Evolutionary conservation across 2,888 invertebrate genomes (phyloP).

Genomic region (Coenonympha arcania): DNA sequence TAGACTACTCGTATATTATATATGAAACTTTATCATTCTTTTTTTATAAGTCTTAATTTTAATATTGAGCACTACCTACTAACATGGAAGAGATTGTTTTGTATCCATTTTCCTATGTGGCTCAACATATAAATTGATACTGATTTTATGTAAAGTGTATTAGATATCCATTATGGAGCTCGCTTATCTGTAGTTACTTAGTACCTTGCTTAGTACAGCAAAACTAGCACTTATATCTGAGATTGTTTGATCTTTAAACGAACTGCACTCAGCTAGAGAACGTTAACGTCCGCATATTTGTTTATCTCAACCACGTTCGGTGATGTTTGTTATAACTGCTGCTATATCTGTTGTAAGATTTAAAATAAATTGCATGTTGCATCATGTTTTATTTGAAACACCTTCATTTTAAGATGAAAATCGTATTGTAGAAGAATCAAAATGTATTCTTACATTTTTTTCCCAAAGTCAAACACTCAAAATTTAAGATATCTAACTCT

Average conservation of each 20-base stretch:
- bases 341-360: neutral
- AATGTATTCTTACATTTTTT: no score
- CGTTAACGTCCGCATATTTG: conserved; percentile 23
- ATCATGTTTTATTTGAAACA: neutral
- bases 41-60: no score
- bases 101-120: no score
- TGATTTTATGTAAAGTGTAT: neutral
- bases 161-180: neutral
- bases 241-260: conserved; percentile 21
- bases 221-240: neutral
- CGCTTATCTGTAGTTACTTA: neutral
- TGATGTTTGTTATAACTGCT: conserved; percentile 13
- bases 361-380: neutral
- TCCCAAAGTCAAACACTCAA: no score
- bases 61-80: no score
- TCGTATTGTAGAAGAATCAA: no score
- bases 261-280: conserved; percentile 13
- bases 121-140: neutral
- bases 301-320: conserved; percentile 21
- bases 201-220: neutral
- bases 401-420: no score
- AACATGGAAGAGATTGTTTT: no score
- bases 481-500: no score
- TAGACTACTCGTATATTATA: no score
- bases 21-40: no score